A percentile compares a stretch with the other conserved stretches of the same genome.
Evolutionary conservation across 37 sponge, comb jelly and placozoan genomes (phyloP).

Genomic region (Beroe ovata): DNA sequence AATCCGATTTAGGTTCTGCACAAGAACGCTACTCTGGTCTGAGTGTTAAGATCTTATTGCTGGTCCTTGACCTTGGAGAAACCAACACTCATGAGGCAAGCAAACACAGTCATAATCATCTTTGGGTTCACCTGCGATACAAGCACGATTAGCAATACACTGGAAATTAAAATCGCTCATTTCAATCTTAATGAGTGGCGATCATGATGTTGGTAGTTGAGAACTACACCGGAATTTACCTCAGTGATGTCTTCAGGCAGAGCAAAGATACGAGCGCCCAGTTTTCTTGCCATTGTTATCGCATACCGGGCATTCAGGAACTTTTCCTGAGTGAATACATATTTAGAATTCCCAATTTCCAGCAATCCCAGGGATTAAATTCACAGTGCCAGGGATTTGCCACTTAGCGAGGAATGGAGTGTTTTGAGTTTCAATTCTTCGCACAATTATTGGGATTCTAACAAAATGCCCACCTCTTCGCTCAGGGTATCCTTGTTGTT

Average conservation of each 20-base stretch:
- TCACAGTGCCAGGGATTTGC: not conserved
- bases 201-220: too few relatives aligned
- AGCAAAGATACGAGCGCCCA: constrained; percentile 94
- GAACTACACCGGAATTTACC: too few relatives aligned
- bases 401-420: not conserved
- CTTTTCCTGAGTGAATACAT: constrained; percentile 74
- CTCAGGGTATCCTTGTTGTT: not conserved
- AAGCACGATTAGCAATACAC: too few relatives aligned
- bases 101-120: constrained; percentile 97
- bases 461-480: not conserved
- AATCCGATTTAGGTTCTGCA: not conserved
- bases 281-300: constrained; percentile 92
- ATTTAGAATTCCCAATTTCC: too few relatives aligned
- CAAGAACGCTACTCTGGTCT: too few relatives aligned
- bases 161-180: too few relatives aligned
- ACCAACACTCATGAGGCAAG: constrained; percentile 83
- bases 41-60: constrained; percentile 17
- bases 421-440: too few relatives aligned
- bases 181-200: too few relatives aligned
- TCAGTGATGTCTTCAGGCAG: constrained; percentile 96
- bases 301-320: constrained; percentile 93
- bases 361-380: not conserved
- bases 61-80: constrained; percentile 56
- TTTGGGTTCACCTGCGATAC: constrained; percentile 77
- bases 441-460: too few relatives aligned